These are phyloP conservation scores for Corythaeola cristata DNA, from an alignment of 2,113 vertebrate genomes.

Conservation along the genomic window DNA sequence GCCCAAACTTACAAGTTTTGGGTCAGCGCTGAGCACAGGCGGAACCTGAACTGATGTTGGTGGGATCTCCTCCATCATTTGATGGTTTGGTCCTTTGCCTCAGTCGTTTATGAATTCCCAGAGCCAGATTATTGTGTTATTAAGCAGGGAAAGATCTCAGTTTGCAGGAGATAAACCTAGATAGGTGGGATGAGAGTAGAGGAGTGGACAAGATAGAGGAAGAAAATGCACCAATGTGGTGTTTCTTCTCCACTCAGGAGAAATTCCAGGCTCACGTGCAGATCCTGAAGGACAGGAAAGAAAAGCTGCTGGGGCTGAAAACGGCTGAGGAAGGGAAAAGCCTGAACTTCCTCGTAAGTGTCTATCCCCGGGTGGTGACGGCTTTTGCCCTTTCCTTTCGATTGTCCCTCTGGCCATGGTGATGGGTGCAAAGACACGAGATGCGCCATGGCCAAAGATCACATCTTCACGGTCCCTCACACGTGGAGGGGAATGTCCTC, in stretches of 20 bases:
- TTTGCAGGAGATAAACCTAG: not conserved
- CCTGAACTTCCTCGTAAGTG: slow-evolving; percentile 36
- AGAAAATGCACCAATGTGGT: accelerated
- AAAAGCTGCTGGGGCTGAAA: slow-evolving; percentile 60
- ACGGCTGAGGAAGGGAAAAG: slow-evolving; percentile 41
- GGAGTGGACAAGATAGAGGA: not conserved
- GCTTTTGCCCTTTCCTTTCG: not conserved
- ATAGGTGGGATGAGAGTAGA: not conserved
- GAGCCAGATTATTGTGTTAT: not conserved
- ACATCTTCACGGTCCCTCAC: too few species aligned
- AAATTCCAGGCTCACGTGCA: slow-evolving; percentile 60
- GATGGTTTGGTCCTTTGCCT: too few species aligned
- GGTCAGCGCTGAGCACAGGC: not conserved
- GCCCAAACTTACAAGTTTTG: not conserved
- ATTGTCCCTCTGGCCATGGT: accelerated
- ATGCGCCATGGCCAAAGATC: not conserved
- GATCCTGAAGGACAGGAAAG: slow-evolving; percentile 51
- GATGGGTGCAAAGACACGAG: not conserved
- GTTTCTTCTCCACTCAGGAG: slow-evolving; percentile 31
- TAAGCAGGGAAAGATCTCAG: not conserved
- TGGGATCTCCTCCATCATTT: not conserved
- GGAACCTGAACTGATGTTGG: not conserved
- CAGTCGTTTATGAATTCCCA: not conserved
- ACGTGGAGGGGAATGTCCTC: not conserved
- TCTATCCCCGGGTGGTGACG: accelerated